These are phyloP conservation scores for Platyura marginata DNA, from an alignment of 1,140 invertebrate genomes.

Conservation along the genomic window DNA sequence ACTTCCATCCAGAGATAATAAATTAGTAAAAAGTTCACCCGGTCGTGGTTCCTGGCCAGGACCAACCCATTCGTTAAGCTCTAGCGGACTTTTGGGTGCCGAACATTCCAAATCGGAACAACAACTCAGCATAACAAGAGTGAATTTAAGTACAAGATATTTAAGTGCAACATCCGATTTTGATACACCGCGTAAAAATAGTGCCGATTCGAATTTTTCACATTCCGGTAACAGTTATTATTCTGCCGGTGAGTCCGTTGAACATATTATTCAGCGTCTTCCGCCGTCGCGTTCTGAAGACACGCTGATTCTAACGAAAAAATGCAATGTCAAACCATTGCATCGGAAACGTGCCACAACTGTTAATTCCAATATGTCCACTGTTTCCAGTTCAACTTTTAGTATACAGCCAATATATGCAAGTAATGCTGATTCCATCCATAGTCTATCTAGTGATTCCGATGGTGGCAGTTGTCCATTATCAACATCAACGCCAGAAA, in stretches of 20 bases:
- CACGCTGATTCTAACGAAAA: conserved; percentile 36
- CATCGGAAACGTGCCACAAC: conserved; percentile 27
- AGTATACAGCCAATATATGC: conserved; percentile 5
- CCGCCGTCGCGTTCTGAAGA: conserved; percentile 62
- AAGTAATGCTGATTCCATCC: conserved; percentile 30
- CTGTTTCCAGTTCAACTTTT: conserved; percentile 9
- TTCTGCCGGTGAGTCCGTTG: conserved; percentile 10
- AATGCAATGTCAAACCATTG: conserved; percentile 26
- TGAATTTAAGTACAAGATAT: conserved; percentile 29
- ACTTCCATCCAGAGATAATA: conserved; percentile 47
- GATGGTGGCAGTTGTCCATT: conserved; percentile 32
- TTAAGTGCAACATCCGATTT: conserved; percentile 25
- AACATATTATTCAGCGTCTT: conserved; percentile 24
- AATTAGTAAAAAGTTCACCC: conserved; percentile 53
- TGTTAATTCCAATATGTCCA: conserved; percentile 13
- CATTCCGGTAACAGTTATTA: conserved; percentile 16
- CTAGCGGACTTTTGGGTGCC: conserved; percentile 30
- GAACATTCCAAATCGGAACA: conserved; percentile 74
- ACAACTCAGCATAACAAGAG: conserved; percentile 36
- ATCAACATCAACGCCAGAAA: conserved; percentile 21
- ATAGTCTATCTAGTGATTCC: conserved; percentile 41
- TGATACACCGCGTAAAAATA: conserved; percentile 37
- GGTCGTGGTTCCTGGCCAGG: conserved; percentile 68
- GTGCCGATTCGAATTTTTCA: conserved; percentile 31
- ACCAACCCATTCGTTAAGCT: conserved; percentile 29